These are phyloP conservation scores for Daboia siamensis DNA, from an alignment of 2,113 vertebrate species.

Conservation along the genomic window DNA sequence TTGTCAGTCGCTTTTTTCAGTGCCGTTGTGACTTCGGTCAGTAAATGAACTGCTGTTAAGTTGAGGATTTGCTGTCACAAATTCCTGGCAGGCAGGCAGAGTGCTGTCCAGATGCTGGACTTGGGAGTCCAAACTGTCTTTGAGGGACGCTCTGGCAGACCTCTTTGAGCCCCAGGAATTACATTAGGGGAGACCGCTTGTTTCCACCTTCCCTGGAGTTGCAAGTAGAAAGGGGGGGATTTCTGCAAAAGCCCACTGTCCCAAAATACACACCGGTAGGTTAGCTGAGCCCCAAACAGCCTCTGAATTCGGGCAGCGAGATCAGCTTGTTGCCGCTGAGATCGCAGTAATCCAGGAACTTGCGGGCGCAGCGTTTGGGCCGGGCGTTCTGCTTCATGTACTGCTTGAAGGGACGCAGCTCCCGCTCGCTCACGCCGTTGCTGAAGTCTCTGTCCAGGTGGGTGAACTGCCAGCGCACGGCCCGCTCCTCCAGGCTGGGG, in stretches of 20 bases:
- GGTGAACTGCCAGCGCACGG: slow-evolving; percentile 60
- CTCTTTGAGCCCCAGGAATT: background rate
- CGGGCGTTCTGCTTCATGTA: slow-evolving; percentile 58
- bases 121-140: background rate
- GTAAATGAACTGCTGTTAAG: no score
- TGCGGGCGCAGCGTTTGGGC: slow-evolving; percentile 65
- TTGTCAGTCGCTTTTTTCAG: no score
- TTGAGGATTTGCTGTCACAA: background rate
- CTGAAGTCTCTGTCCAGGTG: slow-evolving; percentile 63
- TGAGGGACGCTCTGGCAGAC: background rate
- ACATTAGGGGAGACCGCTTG: background rate
- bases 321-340: slow-evolving; percentile 54
- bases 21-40: no score
- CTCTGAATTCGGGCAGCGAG: slow-evolving; percentile 59
- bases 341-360: slow-evolving; percentile 68
- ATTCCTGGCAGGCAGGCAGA: background rate
- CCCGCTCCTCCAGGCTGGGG: slow-evolving; percentile 38
- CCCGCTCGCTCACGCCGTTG: slow-evolving; percentile 57
- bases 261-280: background rate
- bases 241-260: background rate
- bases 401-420: slow-evolving; percentile 60
- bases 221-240: background rate
- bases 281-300: slow-evolving; percentile 61
- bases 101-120: no score
- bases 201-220: background rate